These are phyloP conservation scores for Pipistrellus pipistrellus DNA, from an alignment of 2,797 vertebrate species.

Conservation along the genomic window DNA sequence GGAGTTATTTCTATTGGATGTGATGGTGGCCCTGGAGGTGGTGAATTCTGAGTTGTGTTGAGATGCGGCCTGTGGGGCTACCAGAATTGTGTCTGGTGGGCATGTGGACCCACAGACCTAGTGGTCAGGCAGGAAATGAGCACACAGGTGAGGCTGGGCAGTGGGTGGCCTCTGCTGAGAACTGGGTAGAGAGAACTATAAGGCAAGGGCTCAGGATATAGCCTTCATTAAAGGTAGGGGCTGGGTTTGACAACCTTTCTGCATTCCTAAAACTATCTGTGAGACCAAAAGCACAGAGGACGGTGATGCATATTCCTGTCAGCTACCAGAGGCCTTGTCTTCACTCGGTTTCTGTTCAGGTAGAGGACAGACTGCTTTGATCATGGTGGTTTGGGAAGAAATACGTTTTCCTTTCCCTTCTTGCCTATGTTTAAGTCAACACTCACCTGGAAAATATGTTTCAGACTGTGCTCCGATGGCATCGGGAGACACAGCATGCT, in stretches of 20 bases:
- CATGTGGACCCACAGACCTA: not conserved
- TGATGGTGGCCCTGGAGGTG: not conserved
- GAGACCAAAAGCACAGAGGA: not conserved
- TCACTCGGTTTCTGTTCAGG: not conserved
- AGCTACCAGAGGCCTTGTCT: not conserved
- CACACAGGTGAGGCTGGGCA: not conserved
- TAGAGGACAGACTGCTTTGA: not conserved
- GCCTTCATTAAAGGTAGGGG: not conserved
- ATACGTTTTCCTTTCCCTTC: not conserved
- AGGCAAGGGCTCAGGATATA: not conserved
- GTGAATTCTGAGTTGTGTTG: not conserved
- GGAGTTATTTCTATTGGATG: not conserved
- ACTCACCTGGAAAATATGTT: constrained; percentile 93
- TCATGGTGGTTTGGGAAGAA: not conserved
- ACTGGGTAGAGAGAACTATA: not conserved
- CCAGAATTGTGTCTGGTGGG: not conserved
- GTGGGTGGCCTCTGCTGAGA: not conserved
- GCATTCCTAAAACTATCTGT: not conserved
- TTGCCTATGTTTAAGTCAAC: not conserved
- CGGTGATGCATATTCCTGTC: not conserved
- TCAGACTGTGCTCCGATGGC: constrained; percentile 93
- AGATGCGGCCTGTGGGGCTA: not conserved
- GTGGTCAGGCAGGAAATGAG: not conserved
- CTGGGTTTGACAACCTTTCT: not conserved
- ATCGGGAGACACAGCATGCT: constrained; percentile 93